These are phyloP conservation scores for Dioctria linearis DNA, from an alignment of 2,888 invertebrate genomes.

Conservation along the genomic window DNA sequence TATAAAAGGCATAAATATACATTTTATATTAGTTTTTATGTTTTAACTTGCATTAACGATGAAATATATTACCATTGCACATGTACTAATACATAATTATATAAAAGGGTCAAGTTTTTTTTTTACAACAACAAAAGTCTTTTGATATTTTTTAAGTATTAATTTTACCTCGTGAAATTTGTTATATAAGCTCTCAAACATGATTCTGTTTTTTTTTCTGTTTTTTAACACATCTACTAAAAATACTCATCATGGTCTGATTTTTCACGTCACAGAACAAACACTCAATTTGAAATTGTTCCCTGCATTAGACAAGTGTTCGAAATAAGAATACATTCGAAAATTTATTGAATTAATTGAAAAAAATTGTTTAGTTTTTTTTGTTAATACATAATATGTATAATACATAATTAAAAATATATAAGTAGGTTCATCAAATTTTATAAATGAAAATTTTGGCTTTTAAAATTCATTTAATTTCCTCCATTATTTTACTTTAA, in stretches of 20 bases:
- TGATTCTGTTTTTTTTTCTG: not conserved
- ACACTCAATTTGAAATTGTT: constrained; percentile 61
- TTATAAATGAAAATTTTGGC: constrained; percentile 49
- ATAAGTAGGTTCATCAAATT: constrained; percentile 33
- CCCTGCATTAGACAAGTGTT: constrained; percentile 60
- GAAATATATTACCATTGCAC: not conserved
- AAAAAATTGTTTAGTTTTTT: constrained; percentile 9
- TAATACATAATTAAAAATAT: constrained; percentile 42
- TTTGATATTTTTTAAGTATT: constrained; percentile 11
- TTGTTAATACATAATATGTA: constrained; percentile 28
- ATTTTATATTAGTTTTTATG: constrained; percentile 7
- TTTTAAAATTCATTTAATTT: constrained; percentile 35
- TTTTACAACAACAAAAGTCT: constrained; percentile 15
- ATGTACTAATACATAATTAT: constrained; percentile 7
- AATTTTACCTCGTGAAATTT: constrained; percentile 33
- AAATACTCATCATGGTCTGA: constrained; percentile 19
- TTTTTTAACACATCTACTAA: constrained; percentile 38
- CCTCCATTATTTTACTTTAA: constrained; percentile 22
- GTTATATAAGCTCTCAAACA: constrained; percentile 26
- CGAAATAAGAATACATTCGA: constrained; percentile 57
- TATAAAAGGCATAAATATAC: constrained; percentile 43
- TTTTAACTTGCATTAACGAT: constrained; percentile 5
- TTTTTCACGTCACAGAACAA: constrained; percentile 40
- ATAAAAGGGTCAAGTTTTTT: constrained; percentile 42
- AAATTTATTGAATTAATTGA: constrained; percentile 46